Evolutionary conservation across 2,888 invertebrate species (phyloP).

Genomic region (Keiferia lycopersicella): DNA sequence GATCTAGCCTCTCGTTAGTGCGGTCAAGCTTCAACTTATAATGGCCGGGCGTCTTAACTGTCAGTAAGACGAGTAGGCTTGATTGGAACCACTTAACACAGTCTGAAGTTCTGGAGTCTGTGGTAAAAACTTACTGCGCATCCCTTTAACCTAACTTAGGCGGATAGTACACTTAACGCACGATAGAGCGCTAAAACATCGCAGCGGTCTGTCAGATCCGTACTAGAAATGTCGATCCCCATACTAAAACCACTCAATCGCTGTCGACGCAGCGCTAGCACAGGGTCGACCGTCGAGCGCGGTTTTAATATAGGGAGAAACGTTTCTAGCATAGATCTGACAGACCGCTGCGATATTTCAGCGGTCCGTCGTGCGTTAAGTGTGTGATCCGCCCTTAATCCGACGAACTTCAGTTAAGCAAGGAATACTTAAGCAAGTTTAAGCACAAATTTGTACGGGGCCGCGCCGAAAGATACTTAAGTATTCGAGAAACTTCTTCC

Average conservation of each 20-base stretch:
- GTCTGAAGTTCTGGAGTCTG: background rate
- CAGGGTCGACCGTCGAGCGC: too few relatives aligned
- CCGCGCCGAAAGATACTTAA: constrained; percentile 33
- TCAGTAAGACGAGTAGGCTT: background rate
- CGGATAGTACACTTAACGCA: too few relatives aligned
- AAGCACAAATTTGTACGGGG: constrained; percentile 27
- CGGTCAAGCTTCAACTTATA: background rate
- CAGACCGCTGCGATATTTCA: too few relatives aligned
- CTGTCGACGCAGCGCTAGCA: too few relatives aligned
- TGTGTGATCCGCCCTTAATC: too few relatives aligned
- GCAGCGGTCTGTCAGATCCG: too few relatives aligned
- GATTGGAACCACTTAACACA: background rate
- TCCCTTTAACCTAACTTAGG: constrained; percentile 34
- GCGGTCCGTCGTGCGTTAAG: too few relatives aligned
- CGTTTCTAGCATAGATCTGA: too few relatives aligned
- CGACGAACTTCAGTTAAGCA: constrained; percentile 33
- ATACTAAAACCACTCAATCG: too few relatives aligned
- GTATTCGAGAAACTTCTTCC: constrained; percentile 24
- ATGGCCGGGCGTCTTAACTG: background rate
- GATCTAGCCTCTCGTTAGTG: background rate
- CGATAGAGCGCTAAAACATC: too few relatives aligned
- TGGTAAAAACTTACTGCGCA: constrained; percentile 33
- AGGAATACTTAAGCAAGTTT: constrained; percentile 35
- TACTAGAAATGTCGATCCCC: too few relatives aligned
- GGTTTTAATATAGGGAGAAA: too few relatives aligned